phyloP scores from a whole-genome alignment of 2,113 vertebrate species.

The western clawed frog (Xenopus tropicalis) region UCB_Xtro_10.0 CM004446.2:141493001-141493500 shows the following conservation, averaged over 20 bases:
- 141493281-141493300: too few relatives aligned
- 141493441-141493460: too few relatives aligned
- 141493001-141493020: too few relatives aligned
- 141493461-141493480: too few relatives aligned
- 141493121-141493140: neutral
- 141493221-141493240: conserved; percentile 78
- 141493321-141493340: too few relatives aligned
- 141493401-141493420: too few relatives aligned
- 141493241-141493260: conserved; percentile 74
- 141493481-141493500: too few relatives aligned
- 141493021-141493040: conserved; percentile 65
- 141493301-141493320: too few relatives aligned
- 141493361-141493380: too few relatives aligned
- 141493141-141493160: conserved; percentile 57
- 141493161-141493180: conserved; percentile 73
- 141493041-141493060: conserved; percentile 77
- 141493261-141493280: conserved; percentile 73
- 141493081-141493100: conserved; percentile 60
- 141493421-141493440: too few relatives aligned
- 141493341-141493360: too few relatives aligned
- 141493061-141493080: conserved; percentile 68
- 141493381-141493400: too few relatives aligned
- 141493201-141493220: conserved; percentile 81
- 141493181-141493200: conserved; percentile 78
- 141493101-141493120: conserved; percentile 66